A percentile compares a stretch with the other conserved stretches of the same genome.
These are phyloP conservation scores for Phalanger gymnotis DNA, from an alignment of 2,797 vertebrate species.

Conservation along the genomic window DNA sequence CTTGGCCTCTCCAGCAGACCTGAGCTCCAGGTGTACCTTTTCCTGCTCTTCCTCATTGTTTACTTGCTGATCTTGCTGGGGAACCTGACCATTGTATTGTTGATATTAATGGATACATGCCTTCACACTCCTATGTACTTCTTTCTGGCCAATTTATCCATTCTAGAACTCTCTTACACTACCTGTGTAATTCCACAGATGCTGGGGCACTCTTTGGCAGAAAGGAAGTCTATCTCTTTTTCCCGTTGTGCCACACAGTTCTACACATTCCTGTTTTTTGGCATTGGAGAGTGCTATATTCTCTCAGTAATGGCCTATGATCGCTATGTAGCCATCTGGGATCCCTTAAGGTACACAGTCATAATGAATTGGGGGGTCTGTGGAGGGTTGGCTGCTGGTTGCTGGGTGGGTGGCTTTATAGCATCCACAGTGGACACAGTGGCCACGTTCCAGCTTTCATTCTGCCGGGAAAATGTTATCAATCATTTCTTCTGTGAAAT, in stretches of 20 bases:
- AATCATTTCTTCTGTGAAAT: slow-evolving; percentile 73
- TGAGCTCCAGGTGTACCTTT: slow-evolving; percentile 55
- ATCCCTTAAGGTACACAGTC: slow-evolving; percentile 53
- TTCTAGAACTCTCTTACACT: background rate
- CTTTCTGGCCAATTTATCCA: slow-evolving; percentile 55
- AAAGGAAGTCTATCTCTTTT: background rate
- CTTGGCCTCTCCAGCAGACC: slow-evolving; percentile 45
- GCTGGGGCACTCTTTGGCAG: background rate
- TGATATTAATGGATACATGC: background rate
- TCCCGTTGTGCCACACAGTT: background rate
- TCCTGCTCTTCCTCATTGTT: slow-evolving; percentile 50
- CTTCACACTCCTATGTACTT: slow-evolving; percentile 71
- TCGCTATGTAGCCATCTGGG: slow-evolving; percentile 59
- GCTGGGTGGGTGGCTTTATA: slow-evolving; percentile 22
- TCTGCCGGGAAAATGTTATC: slow-evolving; percentile 51
- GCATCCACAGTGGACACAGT: slow-evolving; percentile 55
- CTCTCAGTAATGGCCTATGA: slow-evolving; percentile 58
- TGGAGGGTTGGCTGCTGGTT: slow-evolving; percentile 34
- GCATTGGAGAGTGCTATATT: slow-evolving; percentile 58
- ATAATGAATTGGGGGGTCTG: slow-evolving; percentile 40
- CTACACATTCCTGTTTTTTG: background rate
- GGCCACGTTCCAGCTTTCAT: slow-evolving; percentile 34
- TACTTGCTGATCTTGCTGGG: slow-evolving; percentile 55
- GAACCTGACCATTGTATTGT: slow-evolving; percentile 65
- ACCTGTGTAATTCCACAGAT: background rate